Base-by-base conservation (phyloP, 2,113 vertebrate species). In the Riparia riparia region DNA sequence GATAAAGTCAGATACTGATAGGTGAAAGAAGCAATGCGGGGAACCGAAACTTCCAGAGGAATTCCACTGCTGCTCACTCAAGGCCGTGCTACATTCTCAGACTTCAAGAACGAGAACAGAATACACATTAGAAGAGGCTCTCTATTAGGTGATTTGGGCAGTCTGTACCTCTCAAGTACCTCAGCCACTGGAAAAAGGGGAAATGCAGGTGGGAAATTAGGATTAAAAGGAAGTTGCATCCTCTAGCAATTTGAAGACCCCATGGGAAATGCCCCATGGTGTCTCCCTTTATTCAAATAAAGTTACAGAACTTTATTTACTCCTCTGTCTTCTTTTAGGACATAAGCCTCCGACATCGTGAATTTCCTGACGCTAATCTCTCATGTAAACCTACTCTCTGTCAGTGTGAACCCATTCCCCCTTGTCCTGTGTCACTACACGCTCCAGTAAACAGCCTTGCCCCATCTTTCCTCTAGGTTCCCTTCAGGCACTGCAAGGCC, bases 81-180 rank as follows among this genome's bases (percentile, higher is more conserved):
- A 82, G 45, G 31, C 9, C 1, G 0, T 42, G 54, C 16, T 31
- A 19, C 42, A 51, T 71, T 71, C 37, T 10, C 44, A 25, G 31
- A 42, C 19, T 51, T 29, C 1, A 1, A 70, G 19, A 50, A n/a
- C 58, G 51, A 51, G 12, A 82, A 7, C 31, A 51, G 44, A 37
- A 50, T 28, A n/a, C 14, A n/a, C 14, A 18, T 19, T 19, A 34
- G 31, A 60, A 60, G 15, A 60, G 14, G 34, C 14, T 58, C 65
- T 34, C 11, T n/a, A 41, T 28, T 28, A 28, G 9, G 24, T 0
- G 0, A 17, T 42, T n/a, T 2, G 12, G 31, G 12, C 50, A 60
- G 37, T 24, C 44, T 18, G 29, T 14, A 42, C 9, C 34, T 60
- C 44, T 19, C 7, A 70, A 42, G 15, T 42, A 41, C 31, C 19